These are phyloP conservation scores for Liopterus haemorrhoidalis DNA, from an alignment of 2,888 invertebrate species.

Conservation along the genomic window DNA sequence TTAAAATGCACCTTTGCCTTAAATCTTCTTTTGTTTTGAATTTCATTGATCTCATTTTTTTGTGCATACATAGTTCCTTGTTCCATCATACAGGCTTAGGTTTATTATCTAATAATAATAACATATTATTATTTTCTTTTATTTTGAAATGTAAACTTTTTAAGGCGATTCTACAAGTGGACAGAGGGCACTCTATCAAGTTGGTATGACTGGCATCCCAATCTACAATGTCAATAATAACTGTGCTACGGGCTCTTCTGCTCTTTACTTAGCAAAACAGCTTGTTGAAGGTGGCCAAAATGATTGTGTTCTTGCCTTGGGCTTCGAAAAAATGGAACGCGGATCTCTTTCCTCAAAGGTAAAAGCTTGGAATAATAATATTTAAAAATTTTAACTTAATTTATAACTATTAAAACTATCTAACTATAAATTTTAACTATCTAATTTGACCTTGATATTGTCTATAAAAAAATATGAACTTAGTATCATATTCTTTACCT, in stretches of 20 bases:
- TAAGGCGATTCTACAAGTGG: constrained; percentile 89
- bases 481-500: neutral
- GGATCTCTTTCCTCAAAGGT: constrained; percentile 78
- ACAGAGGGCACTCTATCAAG: constrained; percentile 87
- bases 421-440: no score
- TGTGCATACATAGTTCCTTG: no score
- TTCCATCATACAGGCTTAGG: no score
- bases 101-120: no score
- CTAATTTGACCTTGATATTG: no score
- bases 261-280: constrained; percentile 84
- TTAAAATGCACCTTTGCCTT: no score
- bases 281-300: constrained; percentile 81
- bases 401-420: no score
- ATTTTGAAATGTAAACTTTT: constrained; percentile 21
- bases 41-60: no score
- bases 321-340: constrained; percentile 97
- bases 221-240: constrained; percentile 98
- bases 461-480: no score
- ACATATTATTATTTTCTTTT: constrained; percentile 5
- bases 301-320: constrained; percentile 86
- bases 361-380: constrained; percentile 28
- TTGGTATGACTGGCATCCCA: constrained; percentile 95
- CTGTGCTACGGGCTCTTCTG: constrained; percentile 94
- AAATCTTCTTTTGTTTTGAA: no score
- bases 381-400: neutral